Evolutionary conservation across 35 echinoderm and acorn worm species (phyloP).

Genomic region (Holothuria glaberrima): DNA sequence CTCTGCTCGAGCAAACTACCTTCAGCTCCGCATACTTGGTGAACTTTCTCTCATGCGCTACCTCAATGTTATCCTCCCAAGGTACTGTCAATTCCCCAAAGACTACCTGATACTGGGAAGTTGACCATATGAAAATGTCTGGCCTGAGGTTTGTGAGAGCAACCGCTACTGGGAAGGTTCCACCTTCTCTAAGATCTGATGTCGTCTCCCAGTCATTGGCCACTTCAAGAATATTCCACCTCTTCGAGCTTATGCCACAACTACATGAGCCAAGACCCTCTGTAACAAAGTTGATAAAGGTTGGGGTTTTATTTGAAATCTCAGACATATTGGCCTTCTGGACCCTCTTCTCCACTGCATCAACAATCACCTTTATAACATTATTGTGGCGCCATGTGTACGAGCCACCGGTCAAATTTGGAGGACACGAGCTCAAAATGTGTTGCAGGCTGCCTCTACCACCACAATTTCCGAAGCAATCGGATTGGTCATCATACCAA

Average conservation of each 20-base stretch:
- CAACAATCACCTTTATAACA: constrained; percentile 23
- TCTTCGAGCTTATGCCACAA: constrained; percentile 21
- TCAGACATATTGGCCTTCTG: not conserved
- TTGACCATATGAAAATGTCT: not conserved
- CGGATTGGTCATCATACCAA: too few relatives aligned
- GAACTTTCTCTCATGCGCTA: not conserved
- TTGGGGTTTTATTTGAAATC: not conserved
- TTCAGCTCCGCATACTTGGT: constrained; percentile 2
- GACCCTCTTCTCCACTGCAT: constrained; percentile 22
- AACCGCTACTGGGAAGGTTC: constrained; percentile 32
- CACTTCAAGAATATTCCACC: not conserved
- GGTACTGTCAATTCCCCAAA: not conserved
- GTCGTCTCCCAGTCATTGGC: constrained; percentile 38
- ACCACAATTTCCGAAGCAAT: too few relatives aligned
- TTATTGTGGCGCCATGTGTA: constrained; percentile 39
- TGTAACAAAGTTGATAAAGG: too few relatives aligned
- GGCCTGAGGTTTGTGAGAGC: constrained; percentile 21
- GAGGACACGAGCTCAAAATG: constrained; percentile 27
- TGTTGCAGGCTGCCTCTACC: constrained; percentile 28
- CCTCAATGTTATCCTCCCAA: not conserved
- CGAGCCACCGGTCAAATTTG: not conserved
- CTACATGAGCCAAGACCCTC: constrained; percentile 24
- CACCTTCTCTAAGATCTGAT: constrained; percentile 2
- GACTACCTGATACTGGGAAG: not conserved
- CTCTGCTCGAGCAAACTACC: not conserved